Base-by-base conservation (phyloP, 2,113 vertebrate species). In the Phocoena phocoena region DNA sequence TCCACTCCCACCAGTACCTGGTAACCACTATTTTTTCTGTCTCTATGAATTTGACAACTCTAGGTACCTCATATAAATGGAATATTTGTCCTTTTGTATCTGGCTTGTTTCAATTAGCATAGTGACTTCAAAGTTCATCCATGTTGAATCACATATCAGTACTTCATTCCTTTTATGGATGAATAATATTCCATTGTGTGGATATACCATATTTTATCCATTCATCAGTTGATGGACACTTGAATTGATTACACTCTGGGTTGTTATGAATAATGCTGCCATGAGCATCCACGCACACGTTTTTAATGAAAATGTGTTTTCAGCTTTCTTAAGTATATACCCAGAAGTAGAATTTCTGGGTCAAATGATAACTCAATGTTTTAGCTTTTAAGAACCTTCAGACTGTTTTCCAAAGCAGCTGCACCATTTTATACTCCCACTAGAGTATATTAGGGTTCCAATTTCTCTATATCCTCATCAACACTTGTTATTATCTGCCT, bases 81-180 rank as follows among this genome's bases (percentile, higher is more conserved):
- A 94, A 55, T 70, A 89, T 67, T 62, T 92, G 41, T 88, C 38
- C 50, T 50, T 76, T 90, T 87, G 25, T 93, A 28, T 90, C 63
- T 86, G 67, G 7, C 33, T 95, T 82, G 63, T 71, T 97, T 93
- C 33, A 94, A 15, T 92, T 77, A 83, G 31, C 62, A 77, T 93
- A 71, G 70, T 90, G 36, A 38, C 28, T 36, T 85, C 53, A 83
- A 38, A 20, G 1, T 55, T 95, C 67, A 65, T 93, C 55, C 31
- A 47, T 47, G 21, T 50, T 50, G 70, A 76, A 60, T 20, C 8
- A 28, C 73, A 38, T 81, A 38, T 84, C 36, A 50, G 31, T 70
- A 68, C n/a, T 21, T 68, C 21, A 73, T 65, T 47, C 23, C 73
- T 94, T 73, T 92, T n/a, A 73, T 44, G 31, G 10, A 63, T 94